A percentile compares a stretch with the other conserved stretches of the same genome.
Conservation (phyloP, 1,140 invertebrate species). For the Drosophila persimilis region DNA sequence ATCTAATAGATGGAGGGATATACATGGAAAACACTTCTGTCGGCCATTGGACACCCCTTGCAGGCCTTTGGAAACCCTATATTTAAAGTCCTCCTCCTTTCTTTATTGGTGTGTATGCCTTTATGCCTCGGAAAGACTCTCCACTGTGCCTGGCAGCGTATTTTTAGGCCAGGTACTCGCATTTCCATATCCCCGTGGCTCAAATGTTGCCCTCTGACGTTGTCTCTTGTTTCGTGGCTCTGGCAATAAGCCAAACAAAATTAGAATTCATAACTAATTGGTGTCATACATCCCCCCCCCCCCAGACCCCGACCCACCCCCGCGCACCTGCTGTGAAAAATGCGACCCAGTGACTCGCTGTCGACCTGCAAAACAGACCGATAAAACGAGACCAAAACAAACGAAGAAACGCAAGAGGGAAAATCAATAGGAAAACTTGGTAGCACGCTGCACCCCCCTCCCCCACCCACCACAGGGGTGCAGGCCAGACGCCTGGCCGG, state of each 20-base stretch:
- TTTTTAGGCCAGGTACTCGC: conserved; percentile 39
- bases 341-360: conserved; percentile 72
- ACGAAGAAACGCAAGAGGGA: conserved; percentile 21
- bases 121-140: neutral
- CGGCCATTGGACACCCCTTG: too few species aligned
- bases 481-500: conserved; percentile 9
- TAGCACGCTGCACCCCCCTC: conserved; percentile 13
- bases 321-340: neutral
- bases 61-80: too few species aligned
- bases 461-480: too few species aligned
- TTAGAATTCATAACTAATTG: conserved; percentile 80
- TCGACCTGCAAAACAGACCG: conserved; percentile 17
- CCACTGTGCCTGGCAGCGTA: conserved; percentile 26
- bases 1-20: too few species aligned
- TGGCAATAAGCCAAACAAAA: conserved; percentile 76
- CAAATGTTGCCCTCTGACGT: conserved; percentile 30
- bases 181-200: conserved; percentile 44
- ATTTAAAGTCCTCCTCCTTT: too few species aligned
- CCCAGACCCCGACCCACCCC: neutral
- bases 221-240: conserved; percentile 19
- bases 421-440: conserved; percentile 70
- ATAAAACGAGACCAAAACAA: conserved; percentile 27
- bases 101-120: too few species aligned
- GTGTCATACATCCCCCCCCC: conserved; percentile 63
- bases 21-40: too few species aligned